Conservation (phyloP, 2,888 invertebrate genomes). For the Drosophila differens region DNA sequence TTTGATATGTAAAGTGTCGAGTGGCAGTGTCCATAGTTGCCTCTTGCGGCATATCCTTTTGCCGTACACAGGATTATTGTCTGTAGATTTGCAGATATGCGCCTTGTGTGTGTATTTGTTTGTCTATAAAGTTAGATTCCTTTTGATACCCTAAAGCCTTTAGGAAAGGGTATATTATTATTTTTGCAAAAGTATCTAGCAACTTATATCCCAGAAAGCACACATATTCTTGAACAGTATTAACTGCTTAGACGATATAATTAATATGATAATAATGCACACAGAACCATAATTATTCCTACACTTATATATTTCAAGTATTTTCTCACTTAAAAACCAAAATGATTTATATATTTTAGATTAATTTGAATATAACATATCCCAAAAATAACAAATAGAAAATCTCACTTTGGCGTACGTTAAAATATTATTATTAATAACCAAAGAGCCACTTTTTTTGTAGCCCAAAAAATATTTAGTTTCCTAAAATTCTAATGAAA, state of each 20-base stretch:
- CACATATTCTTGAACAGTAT: background rate
- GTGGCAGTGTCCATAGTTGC: constrained; percentile 44
- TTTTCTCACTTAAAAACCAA: background rate
- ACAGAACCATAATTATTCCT: background rate
- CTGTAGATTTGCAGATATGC: constrained; percentile 72
- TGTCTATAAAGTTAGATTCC: constrained; percentile 77
- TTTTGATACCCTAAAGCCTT: constrained; percentile 11
- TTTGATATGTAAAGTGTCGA: constrained; percentile 71
- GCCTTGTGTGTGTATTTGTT: constrained; percentile 27
- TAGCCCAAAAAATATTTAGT: background rate
- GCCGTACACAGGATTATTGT: constrained; percentile 73
- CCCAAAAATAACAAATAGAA: background rate
- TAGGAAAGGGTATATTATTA: background rate
- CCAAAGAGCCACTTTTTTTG: background rate
- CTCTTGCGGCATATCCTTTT: constrained; percentile 44
- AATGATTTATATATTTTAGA: background rate
- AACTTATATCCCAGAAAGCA: background rate
- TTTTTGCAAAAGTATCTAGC: background rate
- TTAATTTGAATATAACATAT: background rate
- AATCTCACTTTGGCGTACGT: background rate
- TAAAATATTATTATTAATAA: background rate
- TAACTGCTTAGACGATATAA: background rate
- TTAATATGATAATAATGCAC: background rate
- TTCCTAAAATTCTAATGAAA: background rate
- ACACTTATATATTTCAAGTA: background rate